Conservation (phyloP, 2,113 vertebrate genomes). For the Zootoca vivipara region DNA sequence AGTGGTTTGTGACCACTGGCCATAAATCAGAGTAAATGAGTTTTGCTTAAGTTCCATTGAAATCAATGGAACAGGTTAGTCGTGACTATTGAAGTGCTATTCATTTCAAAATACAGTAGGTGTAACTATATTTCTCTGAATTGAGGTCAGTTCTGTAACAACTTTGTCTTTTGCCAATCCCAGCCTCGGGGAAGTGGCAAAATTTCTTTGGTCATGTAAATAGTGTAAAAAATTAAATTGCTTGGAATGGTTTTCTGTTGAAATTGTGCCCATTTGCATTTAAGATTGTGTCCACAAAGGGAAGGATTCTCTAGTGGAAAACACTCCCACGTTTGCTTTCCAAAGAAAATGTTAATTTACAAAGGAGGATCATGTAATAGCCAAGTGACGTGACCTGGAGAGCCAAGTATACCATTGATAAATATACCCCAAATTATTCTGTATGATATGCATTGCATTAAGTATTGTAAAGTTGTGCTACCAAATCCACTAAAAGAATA, state of each 20-base stretch:
- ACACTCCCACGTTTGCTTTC: conserved; percentile 43
- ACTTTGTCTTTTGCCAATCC: conserved; percentile 24
- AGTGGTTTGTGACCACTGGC: neutral
- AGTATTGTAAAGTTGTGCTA: conserved; percentile 63
- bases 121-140: neutral
- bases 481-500: conserved; percentile 49
- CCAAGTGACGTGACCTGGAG: conserved; percentile 37
- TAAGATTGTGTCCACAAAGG: conserved; percentile 32
- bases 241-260: conserved; percentile 46
- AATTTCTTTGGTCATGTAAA: conserved; percentile 63
- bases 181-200: conserved; percentile 45
- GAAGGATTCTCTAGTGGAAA: conserved; percentile 28
- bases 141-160: neutral
- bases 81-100: neutral
- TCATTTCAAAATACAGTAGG: neutral
- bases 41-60: neutral
- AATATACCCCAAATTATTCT: conserved; percentile 18
- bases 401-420: neutral
- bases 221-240: conserved; percentile 49
- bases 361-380: conserved; percentile 30
- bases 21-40: neutral
- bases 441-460: conserved; percentile 54
- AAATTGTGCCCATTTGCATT: conserved; percentile 58
- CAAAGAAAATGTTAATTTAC: conserved; percentile 39
- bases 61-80: neutral